phyloP scores from a whole-genome alignment of 2,888 invertebrate genomes.

The Tubulanus polymorphus region DNA sequence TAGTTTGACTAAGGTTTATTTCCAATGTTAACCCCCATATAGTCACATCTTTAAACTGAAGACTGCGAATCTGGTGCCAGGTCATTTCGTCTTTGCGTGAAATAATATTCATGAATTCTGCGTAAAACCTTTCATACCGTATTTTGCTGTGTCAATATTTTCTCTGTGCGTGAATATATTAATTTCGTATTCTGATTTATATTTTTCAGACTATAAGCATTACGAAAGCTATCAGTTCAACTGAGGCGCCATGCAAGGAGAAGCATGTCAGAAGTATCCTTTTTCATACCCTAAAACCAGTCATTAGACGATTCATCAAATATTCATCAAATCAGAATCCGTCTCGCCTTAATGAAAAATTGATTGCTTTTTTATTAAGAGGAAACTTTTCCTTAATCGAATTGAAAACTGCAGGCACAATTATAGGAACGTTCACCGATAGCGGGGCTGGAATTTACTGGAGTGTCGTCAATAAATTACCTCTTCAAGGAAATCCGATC shows the following conservation, averaged over 20 bases:
- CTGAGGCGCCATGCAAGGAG: constrained; percentile 92
- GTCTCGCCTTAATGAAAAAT: no score
- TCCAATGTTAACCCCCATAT: no score
- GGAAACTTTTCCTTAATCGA: no score
- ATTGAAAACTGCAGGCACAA: no score
- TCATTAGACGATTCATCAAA: no score
- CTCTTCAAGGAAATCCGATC: constrained; percentile 87
- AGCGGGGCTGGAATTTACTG: constrained; percentile 90
- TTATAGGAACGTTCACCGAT: constrained; percentile 91
- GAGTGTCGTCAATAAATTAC: constrained; percentile 68
- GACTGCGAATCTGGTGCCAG: neutral
- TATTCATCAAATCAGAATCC: no score
- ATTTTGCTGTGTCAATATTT: neutral
- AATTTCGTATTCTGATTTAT: constrained; percentile 14
- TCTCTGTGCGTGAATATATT: neutral
- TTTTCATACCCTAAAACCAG: constrained; percentile 20
- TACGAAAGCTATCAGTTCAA: constrained; percentile 86
- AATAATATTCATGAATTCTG: neutral
- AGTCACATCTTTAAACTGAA: neutral
- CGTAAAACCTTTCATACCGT: neutral
- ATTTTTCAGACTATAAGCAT: constrained; percentile 74
- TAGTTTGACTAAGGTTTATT: no score
- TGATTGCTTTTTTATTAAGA: neutral
- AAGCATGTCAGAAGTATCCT: constrained; percentile 87
- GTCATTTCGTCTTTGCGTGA: neutral